phyloP scores from a whole-genome alignment of 2,797 vertebrate species.

The Spinibarbus caldwelli region DNA sequence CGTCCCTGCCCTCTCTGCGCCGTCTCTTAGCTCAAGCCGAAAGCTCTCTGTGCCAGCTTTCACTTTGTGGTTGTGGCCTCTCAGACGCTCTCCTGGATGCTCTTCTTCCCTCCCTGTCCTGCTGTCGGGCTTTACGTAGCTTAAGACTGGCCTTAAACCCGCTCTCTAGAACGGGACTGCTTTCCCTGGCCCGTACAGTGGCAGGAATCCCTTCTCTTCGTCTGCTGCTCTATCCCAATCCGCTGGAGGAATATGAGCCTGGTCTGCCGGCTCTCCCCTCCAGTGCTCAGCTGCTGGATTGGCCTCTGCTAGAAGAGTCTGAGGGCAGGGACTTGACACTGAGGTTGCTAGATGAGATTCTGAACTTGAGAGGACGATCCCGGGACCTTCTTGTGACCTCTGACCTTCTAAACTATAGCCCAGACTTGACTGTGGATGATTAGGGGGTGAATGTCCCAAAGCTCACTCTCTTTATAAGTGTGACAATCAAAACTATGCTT shows the following conservation, averaged over 20 bases:
- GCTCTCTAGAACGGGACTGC: slow-evolving; percentile 77
- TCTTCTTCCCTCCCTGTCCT: slow-evolving; percentile 77
- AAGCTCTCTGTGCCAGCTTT: slow-evolving; percentile 80
- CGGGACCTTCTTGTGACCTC: slow-evolving; percentile 81
- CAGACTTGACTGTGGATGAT: slow-evolving; percentile 67
- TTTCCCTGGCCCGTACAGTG: slow-evolving; percentile 75
- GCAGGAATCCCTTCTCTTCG: slow-evolving; percentile 75
- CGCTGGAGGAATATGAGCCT: slow-evolving; percentile 82
- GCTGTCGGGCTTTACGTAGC: slow-evolving; percentile 80
- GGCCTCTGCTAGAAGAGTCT: slow-evolving; percentile 77
- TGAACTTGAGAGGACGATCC: slow-evolving; percentile 73
- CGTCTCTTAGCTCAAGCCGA: slow-evolving; percentile 79
- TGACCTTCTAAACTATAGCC: slow-evolving; percentile 78
- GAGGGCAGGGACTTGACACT: slow-evolving; percentile 72
- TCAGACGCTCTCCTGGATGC: slow-evolving; percentile 76
- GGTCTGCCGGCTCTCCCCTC: slow-evolving; percentile 79
- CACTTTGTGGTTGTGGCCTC: slow-evolving; percentile 86
- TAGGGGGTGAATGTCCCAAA: slow-evolving; percentile 21
- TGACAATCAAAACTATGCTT: slow-evolving; percentile 7
- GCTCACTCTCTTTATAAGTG: not conserved
- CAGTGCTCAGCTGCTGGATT: slow-evolving; percentile 81
- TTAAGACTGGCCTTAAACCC: slow-evolving; percentile 87
- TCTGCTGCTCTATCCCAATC: slow-evolving; percentile 86
- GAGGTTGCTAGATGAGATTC: slow-evolving; percentile 77
- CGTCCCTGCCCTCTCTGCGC: slow-evolving; percentile 79